phyloP scores from a whole-genome alignment of 2,113 vertebrate species.

The Vanacampus margaritifer region DNA sequence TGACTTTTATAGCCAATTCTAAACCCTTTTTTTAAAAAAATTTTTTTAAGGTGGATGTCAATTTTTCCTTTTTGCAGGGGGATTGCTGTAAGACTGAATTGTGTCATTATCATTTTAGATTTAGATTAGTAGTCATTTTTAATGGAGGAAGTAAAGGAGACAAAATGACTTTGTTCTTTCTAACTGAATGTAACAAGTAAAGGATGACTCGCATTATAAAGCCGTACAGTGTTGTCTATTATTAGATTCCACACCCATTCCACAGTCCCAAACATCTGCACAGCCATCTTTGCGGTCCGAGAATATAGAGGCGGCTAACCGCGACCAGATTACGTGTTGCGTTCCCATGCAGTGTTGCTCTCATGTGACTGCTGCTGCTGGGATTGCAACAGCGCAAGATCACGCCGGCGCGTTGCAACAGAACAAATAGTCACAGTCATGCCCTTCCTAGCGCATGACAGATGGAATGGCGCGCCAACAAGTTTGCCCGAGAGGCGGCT shows the following conservation, averaged over 20 bases:
- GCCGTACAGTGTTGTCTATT: neutral
- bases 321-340: neutral
- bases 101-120: no score
- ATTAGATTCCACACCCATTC: neutral
- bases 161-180: neutral
- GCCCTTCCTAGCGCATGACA: constrained; percentile 2
- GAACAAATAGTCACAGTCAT: constrained; percentile 4
- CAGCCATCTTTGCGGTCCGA: neutral
- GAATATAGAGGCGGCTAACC: neutral
- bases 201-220: neutral
- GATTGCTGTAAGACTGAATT: no score
- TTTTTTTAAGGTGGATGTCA: neutral
- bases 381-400: neutral
- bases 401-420: neutral
- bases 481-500: neutral
- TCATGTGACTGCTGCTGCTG: constrained; percentile 4
- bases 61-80: neutral
- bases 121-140: neutral
- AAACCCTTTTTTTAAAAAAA: neutral
- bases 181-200: neutral
- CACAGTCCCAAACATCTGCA: neutral
- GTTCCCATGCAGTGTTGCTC: neutral
- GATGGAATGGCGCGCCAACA: constrained; percentile 1
- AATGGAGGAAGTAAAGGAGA: neutral
- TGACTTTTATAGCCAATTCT: neutral